These are phyloP conservation scores for Meteorus sp. DNA, from an alignment of 1,140 invertebrate genomes.

Conservation along the genomic window DNA sequence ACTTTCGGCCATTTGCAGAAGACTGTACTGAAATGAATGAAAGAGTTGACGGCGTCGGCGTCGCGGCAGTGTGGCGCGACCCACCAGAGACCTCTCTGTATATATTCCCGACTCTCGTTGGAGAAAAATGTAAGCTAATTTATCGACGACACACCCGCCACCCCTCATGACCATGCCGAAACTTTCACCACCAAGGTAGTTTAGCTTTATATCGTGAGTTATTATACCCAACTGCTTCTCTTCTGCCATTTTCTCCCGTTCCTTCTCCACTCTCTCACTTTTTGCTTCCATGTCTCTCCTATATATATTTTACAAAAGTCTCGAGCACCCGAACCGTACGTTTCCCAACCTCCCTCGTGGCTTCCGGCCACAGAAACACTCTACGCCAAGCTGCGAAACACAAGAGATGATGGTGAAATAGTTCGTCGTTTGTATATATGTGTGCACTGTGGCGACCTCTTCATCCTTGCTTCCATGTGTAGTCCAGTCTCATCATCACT, in stretches of 20 bases:
- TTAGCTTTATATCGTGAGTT: constrained; percentile 34
- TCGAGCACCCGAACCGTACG: constrained; percentile 13
- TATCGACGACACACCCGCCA: constrained; percentile 28
- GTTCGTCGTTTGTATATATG: too few species aligned
- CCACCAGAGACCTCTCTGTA: constrained; percentile 5
- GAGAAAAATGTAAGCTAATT: constrained; percentile 31
- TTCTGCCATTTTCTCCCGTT: too few species aligned
- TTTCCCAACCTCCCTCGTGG: constrained; percentile 5
- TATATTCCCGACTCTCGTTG: not conserved
- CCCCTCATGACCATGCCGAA: not conserved
- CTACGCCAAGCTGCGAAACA: too few species aligned
- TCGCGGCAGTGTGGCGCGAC: not conserved
- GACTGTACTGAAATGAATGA: too few species aligned
- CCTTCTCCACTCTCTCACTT: not conserved
- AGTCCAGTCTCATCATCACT: too few species aligned
- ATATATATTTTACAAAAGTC: constrained; percentile 7
- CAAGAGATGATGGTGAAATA: not conserved
- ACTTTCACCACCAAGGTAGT: constrained; percentile 28
- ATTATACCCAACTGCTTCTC: constrained; percentile 30
- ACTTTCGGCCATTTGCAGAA: constrained; percentile 20
- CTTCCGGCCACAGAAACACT: constrained; percentile 18
- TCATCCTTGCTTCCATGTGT: too few species aligned
- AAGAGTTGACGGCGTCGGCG: too few species aligned
- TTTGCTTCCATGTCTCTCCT: not conserved
- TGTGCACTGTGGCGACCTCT: constrained; percentile 19